Evolutionary conservation across 2,888 invertebrate species (phyloP), one percentile per base, ranked within the genome.

Genomic region (Urechis unicinctus): DNA sequence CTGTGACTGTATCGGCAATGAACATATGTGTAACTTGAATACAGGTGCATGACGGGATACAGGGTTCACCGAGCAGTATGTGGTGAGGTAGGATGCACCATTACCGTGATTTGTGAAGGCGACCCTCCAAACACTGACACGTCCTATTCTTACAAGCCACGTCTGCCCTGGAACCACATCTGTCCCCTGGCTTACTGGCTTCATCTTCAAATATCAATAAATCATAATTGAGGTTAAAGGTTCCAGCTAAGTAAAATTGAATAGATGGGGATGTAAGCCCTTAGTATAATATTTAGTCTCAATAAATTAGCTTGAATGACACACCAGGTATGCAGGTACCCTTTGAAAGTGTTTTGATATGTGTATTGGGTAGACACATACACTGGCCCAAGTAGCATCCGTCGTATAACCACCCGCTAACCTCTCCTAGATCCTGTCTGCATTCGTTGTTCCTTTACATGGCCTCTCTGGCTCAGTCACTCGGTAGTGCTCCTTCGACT

Each of bases 311-410:
- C n/a, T n/a, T n/a, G n/a, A n/a, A n/a, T n/a, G n/a, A n/a, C n/a
- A n/a, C n/a, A n/a, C n/a, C n/a, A n/a, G n/a, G n/a, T n/a, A n/a
- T n/a, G n/a, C n/a, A n/a, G n/a, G n/a, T n/a, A n/a, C n/a, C n/a
- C n/a, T n/a, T n/a, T n/a, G n/a, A n/a, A n/a, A n/a, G n/a, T n/a
- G n/a, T n/a, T n/a, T n/a, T n/a, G n/a, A n/a, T n/a, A n/a, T n/a
- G n/a, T n/a, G n/a, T n/a, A n/a, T n/a, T n/a, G n/a, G n/a, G 24
- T 56, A 54, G 55, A 44, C 62, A 62, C 58, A 60, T 56, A 49
- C 62, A 62, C 44, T 58, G 54, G 17, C 62, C 62, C 28, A 48
- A 43, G 5, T 48, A 36, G 29, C 62, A 62, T 13, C 62, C 62
- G 6, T 60, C 58, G 44, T 56, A 62, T 44, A 58, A 51, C 58